Base-by-base conservation (phyloP, 2,797 vertebrate species). In the Enteromius viviparus region DNA sequence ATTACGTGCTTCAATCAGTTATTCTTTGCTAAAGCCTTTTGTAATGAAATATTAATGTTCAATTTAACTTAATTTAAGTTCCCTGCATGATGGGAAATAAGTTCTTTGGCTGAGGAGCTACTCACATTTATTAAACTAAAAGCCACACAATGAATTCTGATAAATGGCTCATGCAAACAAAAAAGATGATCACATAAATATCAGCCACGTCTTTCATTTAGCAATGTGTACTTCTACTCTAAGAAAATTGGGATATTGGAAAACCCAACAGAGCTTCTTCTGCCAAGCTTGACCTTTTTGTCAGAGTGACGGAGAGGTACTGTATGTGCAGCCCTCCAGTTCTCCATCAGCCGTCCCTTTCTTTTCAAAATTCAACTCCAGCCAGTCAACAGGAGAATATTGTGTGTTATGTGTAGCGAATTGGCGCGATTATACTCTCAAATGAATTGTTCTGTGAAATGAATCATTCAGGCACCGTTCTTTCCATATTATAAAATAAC, bases 401-500 rank as follows among this genome's bases (percentile, higher is more conserved):
- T 72, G 49, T 15, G 34, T 77, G 6, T 45, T 60, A 49, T 12
- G 19, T 47, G 4, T 55, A 47, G 65, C 10, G 23, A n/a, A 74
- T 37, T 72, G 53, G 37, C 21, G 32, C 29, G 40, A 76, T 84
- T 84, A 29, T 37, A 19, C 77, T 81, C 84, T 70, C 32, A 70
- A 79, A 62, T 80, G 12, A 83, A 78, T 80, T 60, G 23, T 68
- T 84, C 76, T 32, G 29, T 64, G 34, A 64, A 53, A 51, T 64
- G 65, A 86, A 88, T 78, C 64, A 76, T 78, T 70, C 6, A 88
- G 80, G 87, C 86, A 81, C 42, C 12, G 37, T 86, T 84, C 89
- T 91, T 92, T 91, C 89, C 89, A 88, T 89, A 79, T 79, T 83
- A 32, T 75, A 85, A 90, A 89, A 88, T 66, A 82, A 47, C 76